Evolutionary conservation across 2,113 vertebrate species (phyloP), one percentile per base, ranked within the genome.

Genomic region (Lepus americanus): DNA sequence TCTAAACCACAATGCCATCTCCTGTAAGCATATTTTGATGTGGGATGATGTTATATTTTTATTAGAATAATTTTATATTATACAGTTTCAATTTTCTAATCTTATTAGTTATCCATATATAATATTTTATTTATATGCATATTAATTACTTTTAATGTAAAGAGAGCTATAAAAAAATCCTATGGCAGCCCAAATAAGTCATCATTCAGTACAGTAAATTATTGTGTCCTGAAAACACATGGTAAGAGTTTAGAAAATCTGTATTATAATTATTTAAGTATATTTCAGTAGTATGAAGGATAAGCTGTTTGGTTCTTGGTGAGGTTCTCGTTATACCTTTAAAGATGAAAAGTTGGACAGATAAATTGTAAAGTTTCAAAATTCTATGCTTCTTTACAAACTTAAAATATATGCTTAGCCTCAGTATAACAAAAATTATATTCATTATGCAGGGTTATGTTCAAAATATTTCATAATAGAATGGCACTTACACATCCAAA

Each of bases 1-100:
- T 44, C 44, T 44, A 44, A 7, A 44, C 44, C 44, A 44, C 44
- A 44, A 44, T 44, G 44, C 44, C 44, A 44, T 44, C 7, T 44
- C 44, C 44, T 44, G 44, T 44, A 44, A 44, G 44, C 44, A 44
- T 44, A 59, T 95, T 73, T 51, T 49, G 4, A 4, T n/a, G 0
- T 9, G 77, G 93, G 31, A 69, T 27, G 9, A 89, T 36, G 33
- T 6, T 91, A 10, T 23, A 88, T 94, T 95, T 97, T 89, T 92
- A 51, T 0, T n/a, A 88, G 76, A 51, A 44, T 36, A 20, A 92
- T 90, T 90, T 95, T 84, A 88, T 84, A 69, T 95, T 73, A 33
- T 90, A 44, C 27, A 95, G 90, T 61, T 59, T 90, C n/a, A 90
- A 67, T 92, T 91, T 76, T 87, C 0, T 0, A 39, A 29, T 3